phyloP scores from a whole-genome alignment of 2,797 vertebrate genomes.

The Lophotriccus pileatus region DNA sequence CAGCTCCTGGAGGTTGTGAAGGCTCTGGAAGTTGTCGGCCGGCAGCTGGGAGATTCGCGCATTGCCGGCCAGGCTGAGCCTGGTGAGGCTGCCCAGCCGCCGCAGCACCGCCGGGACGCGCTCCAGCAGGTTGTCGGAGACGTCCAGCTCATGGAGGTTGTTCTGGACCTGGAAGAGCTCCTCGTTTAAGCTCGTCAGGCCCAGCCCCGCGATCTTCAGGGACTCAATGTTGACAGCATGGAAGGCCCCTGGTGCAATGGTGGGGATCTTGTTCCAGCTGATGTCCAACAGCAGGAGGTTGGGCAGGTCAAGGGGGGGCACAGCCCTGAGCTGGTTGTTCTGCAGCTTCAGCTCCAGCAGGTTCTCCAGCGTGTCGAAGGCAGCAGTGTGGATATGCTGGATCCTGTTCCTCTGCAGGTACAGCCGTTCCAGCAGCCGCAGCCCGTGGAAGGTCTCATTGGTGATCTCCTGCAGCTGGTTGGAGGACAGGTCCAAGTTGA shows the following conservation, averaged over 20 bases:
- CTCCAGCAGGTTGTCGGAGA: conserved; percentile 88
- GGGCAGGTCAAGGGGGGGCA: conserved; percentile 83
- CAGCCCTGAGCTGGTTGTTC: conserved; percentile 80
- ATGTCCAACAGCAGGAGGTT: conserved; percentile 90
- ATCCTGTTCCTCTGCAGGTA: conserved; percentile 91
- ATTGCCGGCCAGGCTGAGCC: conserved; percentile 86
- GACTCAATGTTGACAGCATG: conserved; percentile 85
- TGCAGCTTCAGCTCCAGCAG: conserved; percentile 94
- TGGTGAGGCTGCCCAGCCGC: conserved; percentile 82
- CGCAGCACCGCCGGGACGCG: conserved; percentile 77
- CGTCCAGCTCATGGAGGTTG: conserved; percentile 90
- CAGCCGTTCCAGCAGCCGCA: conserved; percentile 88
- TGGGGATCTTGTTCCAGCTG: conserved; percentile 84
- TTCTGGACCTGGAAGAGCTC: conserved; percentile 82
- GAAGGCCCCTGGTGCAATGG: conserved; percentile 76
- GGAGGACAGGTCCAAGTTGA: conserved; percentile 90
- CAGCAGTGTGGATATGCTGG: conserved; percentile 84
- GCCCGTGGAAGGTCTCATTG: conserved; percentile 87
- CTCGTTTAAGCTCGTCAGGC: conserved; percentile 80
- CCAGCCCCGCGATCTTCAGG: conserved; percentile 84
- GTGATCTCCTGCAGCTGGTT: conserved; percentile 88
- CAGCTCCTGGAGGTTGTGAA: conserved; percentile 85
- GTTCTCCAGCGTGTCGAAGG: conserved; percentile 84
- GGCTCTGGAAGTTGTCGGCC: conserved; percentile 80
- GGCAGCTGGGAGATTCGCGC: conserved; percentile 82